A percentile compares a stretch with the other conserved stretches of the same genome.
These are phyloP conservation scores for Crotalus helleri DNA, from an alignment of 2,113 vertebrate species.

Conservation along the genomic window DNA sequence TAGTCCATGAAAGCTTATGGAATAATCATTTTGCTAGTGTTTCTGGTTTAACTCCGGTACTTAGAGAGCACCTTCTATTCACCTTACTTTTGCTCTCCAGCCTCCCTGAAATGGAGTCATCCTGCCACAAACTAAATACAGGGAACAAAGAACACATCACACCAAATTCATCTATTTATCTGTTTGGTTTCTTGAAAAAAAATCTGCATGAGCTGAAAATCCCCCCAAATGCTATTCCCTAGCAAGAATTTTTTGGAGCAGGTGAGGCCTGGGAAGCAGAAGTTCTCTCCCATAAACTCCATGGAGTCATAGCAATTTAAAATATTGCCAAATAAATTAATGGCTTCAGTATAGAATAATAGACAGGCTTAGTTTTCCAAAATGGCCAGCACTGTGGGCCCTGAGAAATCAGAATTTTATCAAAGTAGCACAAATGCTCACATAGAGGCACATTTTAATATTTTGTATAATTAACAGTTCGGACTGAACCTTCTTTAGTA, in stretches of 20 bases:
- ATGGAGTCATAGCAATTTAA: background rate
- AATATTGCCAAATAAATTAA: background rate
- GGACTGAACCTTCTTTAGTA: background rate
- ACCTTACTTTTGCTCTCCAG: background rate
- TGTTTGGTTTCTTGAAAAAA: background rate
- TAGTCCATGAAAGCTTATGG: background rate
- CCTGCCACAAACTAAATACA: background rate
- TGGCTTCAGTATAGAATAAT: background rate
- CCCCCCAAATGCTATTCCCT: background rate
- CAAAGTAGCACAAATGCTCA: background rate
- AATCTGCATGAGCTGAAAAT: background rate
- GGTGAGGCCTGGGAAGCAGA: background rate
- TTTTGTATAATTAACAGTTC: background rate
- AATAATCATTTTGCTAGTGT: background rate
- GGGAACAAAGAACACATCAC: background rate
- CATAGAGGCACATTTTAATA: background rate
- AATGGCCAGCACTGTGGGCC: background rate
- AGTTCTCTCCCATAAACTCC: background rate
- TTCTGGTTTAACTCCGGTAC: background rate
- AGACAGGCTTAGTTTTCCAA: background rate
- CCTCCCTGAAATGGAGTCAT: background rate
- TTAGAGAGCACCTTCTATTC: background rate
- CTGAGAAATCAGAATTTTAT: background rate
- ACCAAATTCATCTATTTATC: background rate
- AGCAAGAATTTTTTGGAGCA: background rate